Percentiles rank a stretch among this genome's conserved stretches.
These are phyloP conservation scores for Molossus molossus DNA, from an alignment of 2,797 vertebrate species.

Conservation along the genomic window DNA sequence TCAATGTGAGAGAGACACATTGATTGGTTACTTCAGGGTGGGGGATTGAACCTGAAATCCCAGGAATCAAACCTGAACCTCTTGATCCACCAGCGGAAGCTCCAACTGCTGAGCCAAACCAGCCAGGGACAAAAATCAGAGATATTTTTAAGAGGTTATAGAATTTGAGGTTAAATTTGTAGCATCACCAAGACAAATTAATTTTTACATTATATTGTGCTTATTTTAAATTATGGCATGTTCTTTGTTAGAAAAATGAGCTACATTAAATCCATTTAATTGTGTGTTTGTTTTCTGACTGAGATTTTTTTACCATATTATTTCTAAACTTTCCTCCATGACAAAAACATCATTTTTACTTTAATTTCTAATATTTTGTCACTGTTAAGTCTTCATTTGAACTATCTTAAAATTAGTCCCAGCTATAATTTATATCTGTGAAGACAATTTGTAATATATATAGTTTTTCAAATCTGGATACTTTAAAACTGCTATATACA, in stretches of 20 bases:
- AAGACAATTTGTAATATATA: neutral
- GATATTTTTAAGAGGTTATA: neutral
- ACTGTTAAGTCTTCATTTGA: neutral
- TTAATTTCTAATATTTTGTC: neutral
- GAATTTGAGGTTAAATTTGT: neutral
- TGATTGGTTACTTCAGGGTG: no score
- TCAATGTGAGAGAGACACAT: no score
- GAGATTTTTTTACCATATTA: conserved; percentile 29
- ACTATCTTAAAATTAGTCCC: neutral
- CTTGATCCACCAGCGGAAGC: no score
- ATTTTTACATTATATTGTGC: neutral
- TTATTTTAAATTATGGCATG: neutral
- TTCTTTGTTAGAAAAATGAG: neutral
- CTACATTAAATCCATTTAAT: neutral
- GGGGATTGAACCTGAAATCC: no score
- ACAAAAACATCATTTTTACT: neutral
- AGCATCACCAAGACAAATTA: neutral
- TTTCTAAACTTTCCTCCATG: neutral
- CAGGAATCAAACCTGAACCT: no score
- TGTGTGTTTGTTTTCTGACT: neutral
- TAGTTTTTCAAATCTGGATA: neutral
- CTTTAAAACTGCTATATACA: neutral
- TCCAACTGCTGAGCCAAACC: no score
- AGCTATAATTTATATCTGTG: neutral
- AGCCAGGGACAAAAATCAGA: neutral